Evolutionary conservation across 2,888 invertebrate genomes (phyloP).

Genomic region (Drosophila monieri): DNA sequence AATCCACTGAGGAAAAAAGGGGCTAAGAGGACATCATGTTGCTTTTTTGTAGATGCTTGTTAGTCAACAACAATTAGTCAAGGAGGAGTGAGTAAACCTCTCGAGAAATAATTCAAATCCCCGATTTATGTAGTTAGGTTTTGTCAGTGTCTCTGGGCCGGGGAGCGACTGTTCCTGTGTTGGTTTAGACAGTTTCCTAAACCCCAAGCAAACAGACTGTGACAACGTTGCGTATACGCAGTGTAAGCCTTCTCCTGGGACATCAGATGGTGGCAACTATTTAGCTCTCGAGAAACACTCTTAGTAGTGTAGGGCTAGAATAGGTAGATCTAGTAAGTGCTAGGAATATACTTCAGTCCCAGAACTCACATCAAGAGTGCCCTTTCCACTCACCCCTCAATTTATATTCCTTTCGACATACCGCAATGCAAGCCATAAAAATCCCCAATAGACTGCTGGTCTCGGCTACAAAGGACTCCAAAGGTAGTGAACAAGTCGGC

Average conservation of each 20-base stretch:
- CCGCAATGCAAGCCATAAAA: slow-evolving; percentile 22
- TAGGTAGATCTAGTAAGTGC: background rate
- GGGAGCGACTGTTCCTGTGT: slow-evolving; percentile 18
- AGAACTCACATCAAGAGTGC: background rate
- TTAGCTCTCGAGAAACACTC: background rate
- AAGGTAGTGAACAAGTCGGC: slow-evolving; percentile 1
- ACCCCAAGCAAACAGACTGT: slow-evolving; percentile 36
- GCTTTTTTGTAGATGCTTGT: background rate
- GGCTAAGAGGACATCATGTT: slow-evolving; percentile 15
- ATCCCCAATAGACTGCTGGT: slow-evolving; percentile 17
- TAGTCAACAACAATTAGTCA: background rate
- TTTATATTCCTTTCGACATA: background rate
- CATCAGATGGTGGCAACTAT: slow-evolving; percentile 1
- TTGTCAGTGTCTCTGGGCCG: slow-evolving; percentile 10
- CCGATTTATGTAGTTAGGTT: slow-evolving; percentile 21
- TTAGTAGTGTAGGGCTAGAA: background rate
- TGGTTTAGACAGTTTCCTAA: slow-evolving; percentile 54
- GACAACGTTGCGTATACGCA: slow-evolving; percentile 45
- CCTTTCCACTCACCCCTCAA: background rate
- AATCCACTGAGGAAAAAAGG: slow-evolving; percentile 21
- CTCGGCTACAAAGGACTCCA: background rate
- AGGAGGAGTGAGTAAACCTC: background rate
- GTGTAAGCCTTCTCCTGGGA: slow-evolving; percentile 12
- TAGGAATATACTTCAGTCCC: background rate
- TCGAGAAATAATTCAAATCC: background rate